Percentiles rank a stretch among this genome's conserved stretches.
phyloP scores from a whole-genome alignment of 2,797 vertebrate genomes.

The Xyrichtys novacula region DNA sequence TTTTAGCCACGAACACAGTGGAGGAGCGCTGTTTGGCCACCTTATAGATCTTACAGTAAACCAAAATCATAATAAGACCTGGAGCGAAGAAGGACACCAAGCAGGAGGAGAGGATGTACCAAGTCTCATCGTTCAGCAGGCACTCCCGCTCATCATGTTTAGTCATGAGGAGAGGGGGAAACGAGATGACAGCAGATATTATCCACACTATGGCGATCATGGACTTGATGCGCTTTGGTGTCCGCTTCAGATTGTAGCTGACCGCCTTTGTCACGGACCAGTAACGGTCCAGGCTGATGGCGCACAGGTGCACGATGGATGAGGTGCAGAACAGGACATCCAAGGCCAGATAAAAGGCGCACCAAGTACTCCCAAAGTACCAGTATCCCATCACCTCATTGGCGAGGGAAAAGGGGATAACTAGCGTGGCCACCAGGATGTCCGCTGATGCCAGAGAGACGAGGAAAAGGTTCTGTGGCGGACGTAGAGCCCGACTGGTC shows the following conservation, averaged over 20 bases:
- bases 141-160: conserved; percentile 84
- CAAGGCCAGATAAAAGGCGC: conserved; percentile 91
- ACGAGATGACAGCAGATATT: conserved; percentile 88
- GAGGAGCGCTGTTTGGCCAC: conserved; percentile 88
- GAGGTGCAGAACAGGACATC: conserved; percentile 94
- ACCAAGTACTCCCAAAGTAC: conserved; percentile 92
- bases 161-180: conserved; percentile 89
- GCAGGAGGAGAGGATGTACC: conserved; percentile 93
- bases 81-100: conserved; percentile 92
- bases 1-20: conserved; percentile 85
- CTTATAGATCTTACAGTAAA: conserved; percentile 93
- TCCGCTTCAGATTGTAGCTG: conserved; percentile 91
- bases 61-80: conserved; percentile 91
- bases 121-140: conserved; percentile 91
- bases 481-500: conserved; percentile 90
- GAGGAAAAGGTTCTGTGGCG: conserved; percentile 93
- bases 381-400: conserved; percentile 95
- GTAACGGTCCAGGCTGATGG: conserved; percentile 94
- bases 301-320: conserved; percentile 93
- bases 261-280: conserved; percentile 93
- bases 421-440: conserved; percentile 91
- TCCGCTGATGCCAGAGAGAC: conserved; percentile 92
- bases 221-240: conserved; percentile 87
- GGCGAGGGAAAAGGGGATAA: conserved; percentile 93
- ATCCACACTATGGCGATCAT: conserved; percentile 91